Evolutionary conservation across 2,797 vertebrate genomes (phyloP), one percentile per base, ranked within the genome.

Genomic region (Myoxocephalus aenaeus): DNA sequence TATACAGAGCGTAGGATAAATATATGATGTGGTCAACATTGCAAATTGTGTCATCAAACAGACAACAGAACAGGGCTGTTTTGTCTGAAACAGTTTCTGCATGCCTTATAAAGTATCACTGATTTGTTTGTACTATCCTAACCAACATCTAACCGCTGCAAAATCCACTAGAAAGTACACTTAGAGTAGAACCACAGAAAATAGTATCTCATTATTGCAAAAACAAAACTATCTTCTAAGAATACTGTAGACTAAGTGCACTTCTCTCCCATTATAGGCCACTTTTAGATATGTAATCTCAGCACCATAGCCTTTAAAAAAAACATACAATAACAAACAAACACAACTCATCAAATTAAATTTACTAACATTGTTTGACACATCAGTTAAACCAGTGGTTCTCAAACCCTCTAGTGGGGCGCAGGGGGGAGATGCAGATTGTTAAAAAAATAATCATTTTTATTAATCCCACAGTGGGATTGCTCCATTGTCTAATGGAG

Each of bases 1-100:
- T 86, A 87, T 69, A 89, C 81, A 77, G 62, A 75, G 44, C 22
- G 54, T 70, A 71, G 64, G 79, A 89, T 85, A 92, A 91, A 84
- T 86, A 87, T 50, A 90, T 44, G 54, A 79, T 64, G 53, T 70
- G 56, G 70, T 71, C 22, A 15, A 64, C 71, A 53, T 20, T 75
- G 70, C 78, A 73, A 77, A 82, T 84, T 81, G 74, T 81, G 74
- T 79, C 62, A 57, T 84, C 17, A 76, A 59, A 77, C 65, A 63
- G 72, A 54, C 44, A 81, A 80, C 72, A 68, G 69, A 85, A 82
- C 78, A 79, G 79, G 71, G 57, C 79, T 74, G 77, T 77, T 79
- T 70, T 77, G 61, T 85, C 75, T 76, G 61, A n/a, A 70, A 62
- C 18, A 76, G 46, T 70, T 87, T 84, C 20, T 74, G 40, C 77